These are phyloP conservation scores for Greenwoodochromis staneri DNA, from an alignment of 2,113 vertebrate genomes.

Conservation along the genomic window DNA sequence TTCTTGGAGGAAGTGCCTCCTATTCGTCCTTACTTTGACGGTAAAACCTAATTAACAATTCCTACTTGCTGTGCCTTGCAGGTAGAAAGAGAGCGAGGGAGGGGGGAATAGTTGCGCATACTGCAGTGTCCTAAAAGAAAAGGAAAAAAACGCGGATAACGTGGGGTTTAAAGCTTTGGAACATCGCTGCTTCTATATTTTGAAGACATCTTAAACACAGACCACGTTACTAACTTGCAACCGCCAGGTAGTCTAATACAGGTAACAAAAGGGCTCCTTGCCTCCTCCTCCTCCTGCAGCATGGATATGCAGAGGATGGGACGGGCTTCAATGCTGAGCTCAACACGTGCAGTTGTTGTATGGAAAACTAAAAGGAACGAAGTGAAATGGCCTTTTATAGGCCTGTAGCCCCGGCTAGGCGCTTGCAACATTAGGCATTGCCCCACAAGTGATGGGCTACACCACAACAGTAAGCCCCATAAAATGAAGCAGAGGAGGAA, in stretches of 20 bases:
- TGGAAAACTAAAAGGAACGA: slow-evolving; percentile 33
- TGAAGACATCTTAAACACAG: slow-evolving; percentile 54
- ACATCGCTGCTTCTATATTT: background rate
- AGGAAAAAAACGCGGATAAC: background rate
- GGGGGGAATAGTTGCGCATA: background rate
- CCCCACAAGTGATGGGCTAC: slow-evolving; percentile 25
- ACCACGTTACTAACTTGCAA: slow-evolving; percentile 35
- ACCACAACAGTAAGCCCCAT: slow-evolving; percentile 59
- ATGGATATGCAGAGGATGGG: slow-evolving; percentile 54
- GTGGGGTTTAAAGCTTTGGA: background rate
- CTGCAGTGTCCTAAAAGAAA: background rate
- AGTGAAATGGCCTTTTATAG: slow-evolving; percentile 60
- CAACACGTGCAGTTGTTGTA: slow-evolving; percentile 66
- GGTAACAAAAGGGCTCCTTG: slow-evolving; percentile 67
- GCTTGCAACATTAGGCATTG: slow-evolving; percentile 34
- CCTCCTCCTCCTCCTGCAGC: slow-evolving; percentile 55
- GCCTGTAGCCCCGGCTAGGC: slow-evolving; percentile 4
- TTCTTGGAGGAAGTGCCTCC: slow-evolving; percentile 56
- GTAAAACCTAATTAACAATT: slow-evolving; percentile 41
- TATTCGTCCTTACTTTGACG: slow-evolving; percentile 34
- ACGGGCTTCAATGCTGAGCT: slow-evolving; percentile 52
- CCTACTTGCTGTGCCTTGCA: slow-evolving; percentile 23
- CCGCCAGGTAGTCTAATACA: slow-evolving; percentile 68
- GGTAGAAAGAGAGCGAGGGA: background rate
- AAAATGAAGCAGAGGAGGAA: slow-evolving; percentile 23